phyloP scores from a whole-genome alignment of 1,140 invertebrate species.

The Caenorhabditis tropicalis region DNA sequence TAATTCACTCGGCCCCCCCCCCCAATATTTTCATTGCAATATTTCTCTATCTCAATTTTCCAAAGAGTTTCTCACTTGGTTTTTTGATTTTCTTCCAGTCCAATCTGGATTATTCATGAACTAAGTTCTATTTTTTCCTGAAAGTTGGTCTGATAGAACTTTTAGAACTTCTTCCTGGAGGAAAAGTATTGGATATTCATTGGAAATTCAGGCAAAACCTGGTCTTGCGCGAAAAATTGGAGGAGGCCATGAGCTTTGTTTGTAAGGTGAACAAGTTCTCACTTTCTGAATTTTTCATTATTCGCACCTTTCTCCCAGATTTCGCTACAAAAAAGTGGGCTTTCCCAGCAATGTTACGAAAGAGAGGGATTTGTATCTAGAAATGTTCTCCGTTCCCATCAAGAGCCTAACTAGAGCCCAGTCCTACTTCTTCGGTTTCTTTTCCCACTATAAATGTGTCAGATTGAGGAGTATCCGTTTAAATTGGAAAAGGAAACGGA shows the following conservation, averaged over 20 bases:
- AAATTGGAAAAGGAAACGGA: constrained; percentile 28
- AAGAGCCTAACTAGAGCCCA: not conserved
- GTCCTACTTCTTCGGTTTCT: not conserved
- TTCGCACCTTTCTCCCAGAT: not conserved
- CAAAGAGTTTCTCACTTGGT: not conserved
- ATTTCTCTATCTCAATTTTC: not conserved
- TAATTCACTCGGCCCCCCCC: not conserved
- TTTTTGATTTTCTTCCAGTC: not conserved
- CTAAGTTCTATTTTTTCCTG: not conserved
- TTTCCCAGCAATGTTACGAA: not conserved
- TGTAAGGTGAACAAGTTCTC: constrained; percentile 40
- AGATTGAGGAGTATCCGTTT: constrained; percentile 36
- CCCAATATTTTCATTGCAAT: not conserved
- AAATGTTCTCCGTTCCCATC: not conserved
- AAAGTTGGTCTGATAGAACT: not conserved
- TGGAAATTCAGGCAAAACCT: constrained; percentile 23
- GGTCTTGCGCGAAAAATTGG: constrained; percentile 42
- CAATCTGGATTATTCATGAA: not conserved
- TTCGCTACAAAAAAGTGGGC: constrained; percentile 1
- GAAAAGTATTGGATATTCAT: not conserved
- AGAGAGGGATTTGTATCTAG: not conserved
- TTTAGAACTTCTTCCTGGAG: not conserved
- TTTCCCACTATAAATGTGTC: constrained; percentile 43
- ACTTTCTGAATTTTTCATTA: constrained; percentile 9
- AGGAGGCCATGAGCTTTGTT: not conserved